phyloP scores from a whole-genome alignment of 1,140 invertebrate genomes.

The Procambarus clarkii region DNA sequence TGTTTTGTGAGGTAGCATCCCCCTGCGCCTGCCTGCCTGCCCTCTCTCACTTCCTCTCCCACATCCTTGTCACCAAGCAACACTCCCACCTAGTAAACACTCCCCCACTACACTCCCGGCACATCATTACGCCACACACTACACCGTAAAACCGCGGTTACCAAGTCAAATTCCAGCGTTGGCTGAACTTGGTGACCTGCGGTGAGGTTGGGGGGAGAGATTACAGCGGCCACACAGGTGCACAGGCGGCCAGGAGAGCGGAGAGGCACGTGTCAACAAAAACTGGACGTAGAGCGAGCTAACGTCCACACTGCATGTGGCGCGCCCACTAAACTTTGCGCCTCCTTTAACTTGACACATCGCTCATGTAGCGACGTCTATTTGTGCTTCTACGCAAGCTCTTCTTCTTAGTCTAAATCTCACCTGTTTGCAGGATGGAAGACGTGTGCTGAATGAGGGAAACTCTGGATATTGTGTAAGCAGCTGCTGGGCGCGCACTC shows the following conservation, averaged over 20 bases:
- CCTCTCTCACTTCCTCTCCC: background rate
- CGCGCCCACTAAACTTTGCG: conserved; percentile 13
- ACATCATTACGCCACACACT: background rate
- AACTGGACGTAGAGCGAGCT: conserved; percentile 28
- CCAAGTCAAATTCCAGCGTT: background rate
- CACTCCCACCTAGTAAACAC: background rate
- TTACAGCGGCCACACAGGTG: conserved; percentile 10
- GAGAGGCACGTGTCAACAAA: conserved; percentile 47
- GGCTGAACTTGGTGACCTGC: conserved; percentile 19
- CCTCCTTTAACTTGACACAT: background rate
- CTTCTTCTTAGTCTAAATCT: background rate
- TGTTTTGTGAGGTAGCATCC: background rate
- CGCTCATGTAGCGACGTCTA: background rate
- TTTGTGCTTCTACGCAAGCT: background rate
- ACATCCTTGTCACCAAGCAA: background rate
- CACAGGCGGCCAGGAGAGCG: conserved; percentile 9
- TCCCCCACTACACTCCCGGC: background rate
- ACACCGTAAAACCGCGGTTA: background rate
- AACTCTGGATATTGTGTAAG: background rate
- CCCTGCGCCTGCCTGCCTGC: background rate
- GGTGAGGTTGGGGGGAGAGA: background rate
- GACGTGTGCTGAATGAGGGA: background rate
- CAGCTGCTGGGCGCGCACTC: background rate
- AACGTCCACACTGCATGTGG: conserved; percentile 27
- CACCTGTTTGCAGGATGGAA: conserved; percentile 23